A percentile compares a stretch with the other conserved stretches of the same genome.
These are phyloP conservation scores for Hirundichthys speculiger DNA, from an alignment of 2,113 vertebrate species.

Conservation along the genomic window DNA sequence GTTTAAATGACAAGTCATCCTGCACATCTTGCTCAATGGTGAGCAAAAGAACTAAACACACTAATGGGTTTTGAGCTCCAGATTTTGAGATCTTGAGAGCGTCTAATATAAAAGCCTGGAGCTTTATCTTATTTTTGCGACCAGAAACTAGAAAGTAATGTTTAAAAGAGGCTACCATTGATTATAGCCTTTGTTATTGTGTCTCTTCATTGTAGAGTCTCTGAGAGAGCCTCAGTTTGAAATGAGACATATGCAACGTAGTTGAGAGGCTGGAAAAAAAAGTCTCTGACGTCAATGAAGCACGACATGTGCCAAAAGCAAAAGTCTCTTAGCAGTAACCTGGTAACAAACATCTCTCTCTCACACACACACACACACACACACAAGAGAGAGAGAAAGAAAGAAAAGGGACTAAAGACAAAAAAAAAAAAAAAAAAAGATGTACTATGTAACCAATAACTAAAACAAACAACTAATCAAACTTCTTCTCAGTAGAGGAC, in stretches of 20 bases:
- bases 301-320: constrained; percentile 73
- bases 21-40: not conserved
- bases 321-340: constrained; percentile 77
- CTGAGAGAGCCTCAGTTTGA: constrained; percentile 45
- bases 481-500: constrained; percentile 29
- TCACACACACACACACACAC: constrained; percentile 16
- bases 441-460: too few species aligned
- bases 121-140: constrained; percentile 50
- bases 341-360: constrained; percentile 76
- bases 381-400: constrained; percentile 37
- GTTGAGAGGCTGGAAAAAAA: constrained; percentile 54
- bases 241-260: constrained; percentile 59
- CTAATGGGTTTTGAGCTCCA: constrained; percentile 13
- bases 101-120: constrained; percentile 60
- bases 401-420: constrained; percentile 20
- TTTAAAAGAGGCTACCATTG: constrained; percentile 47
- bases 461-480: not conserved
- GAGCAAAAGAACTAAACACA: not conserved
- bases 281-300: constrained; percentile 75
- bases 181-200: constrained; percentile 44
- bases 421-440: constrained; percentile 16
- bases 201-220: constrained; percentile 52
- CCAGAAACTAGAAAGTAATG: constrained; percentile 38
- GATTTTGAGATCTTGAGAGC: constrained; percentile 9
- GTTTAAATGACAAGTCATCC: not conserved